phyloP scores from a whole-genome alignment of 1,140 invertebrate species.

The Nasonia giraulti region DNA sequence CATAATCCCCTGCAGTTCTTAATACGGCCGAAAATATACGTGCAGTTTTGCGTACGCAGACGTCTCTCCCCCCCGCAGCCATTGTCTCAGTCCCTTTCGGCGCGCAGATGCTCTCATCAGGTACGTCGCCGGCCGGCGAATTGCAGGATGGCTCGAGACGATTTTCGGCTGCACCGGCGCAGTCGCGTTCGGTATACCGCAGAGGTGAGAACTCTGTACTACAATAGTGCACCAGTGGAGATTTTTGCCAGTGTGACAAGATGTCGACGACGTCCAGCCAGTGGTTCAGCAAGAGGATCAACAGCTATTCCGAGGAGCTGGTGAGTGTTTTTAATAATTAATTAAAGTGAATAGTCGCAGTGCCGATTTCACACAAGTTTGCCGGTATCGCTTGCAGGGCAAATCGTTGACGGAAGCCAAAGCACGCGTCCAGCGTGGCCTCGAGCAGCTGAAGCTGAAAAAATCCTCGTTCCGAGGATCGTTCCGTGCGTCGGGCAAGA shows the following conservation, averaged over 20 bases:
- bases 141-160: too few relatives aligned
- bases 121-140: too few relatives aligned
- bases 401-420: slow-evolving; percentile 72
- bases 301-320: neutral
- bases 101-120: too few relatives aligned
- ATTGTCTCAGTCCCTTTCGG: too few relatives aligned
- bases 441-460: slow-evolving; percentile 78
- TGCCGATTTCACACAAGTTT: too few relatives aligned
- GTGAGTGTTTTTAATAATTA: neutral
- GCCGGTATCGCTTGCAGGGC: slow-evolving; percentile 4
- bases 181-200: neutral
- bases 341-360: too few relatives aligned
- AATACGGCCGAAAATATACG: too few relatives aligned
- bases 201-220: neutral
- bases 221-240: too few relatives aligned
- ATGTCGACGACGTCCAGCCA: neutral
- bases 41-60: too few relatives aligned
- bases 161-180: too few relatives aligned
- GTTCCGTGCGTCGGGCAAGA: slow-evolving; percentile 58
- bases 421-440: slow-evolving; percentile 74
- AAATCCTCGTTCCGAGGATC: slow-evolving; percentile 42
- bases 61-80: too few relatives aligned
- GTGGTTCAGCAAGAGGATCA: neutral
- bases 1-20: too few relatives aligned
- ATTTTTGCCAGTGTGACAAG: neutral